Conservation (phyloP, 2,888 invertebrate species). For the Phaonia tiefii region DNA sequence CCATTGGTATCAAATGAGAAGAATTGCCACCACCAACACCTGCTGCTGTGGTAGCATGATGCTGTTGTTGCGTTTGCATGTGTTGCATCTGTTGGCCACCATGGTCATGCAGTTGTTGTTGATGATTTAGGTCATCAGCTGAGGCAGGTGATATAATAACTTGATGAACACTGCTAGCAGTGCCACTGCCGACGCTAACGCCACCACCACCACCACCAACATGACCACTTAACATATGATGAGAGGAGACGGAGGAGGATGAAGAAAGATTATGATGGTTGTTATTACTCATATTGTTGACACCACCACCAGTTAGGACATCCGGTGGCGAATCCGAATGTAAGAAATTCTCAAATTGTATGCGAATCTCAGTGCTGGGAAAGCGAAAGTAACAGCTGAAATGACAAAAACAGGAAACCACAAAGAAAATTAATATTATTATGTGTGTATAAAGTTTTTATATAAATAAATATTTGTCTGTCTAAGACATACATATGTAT, state of each 20-base stretch:
- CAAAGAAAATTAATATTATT: constrained; percentile 20
- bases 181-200: constrained; percentile 43
- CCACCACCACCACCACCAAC: constrained; percentile 51
- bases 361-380: constrained; percentile 97
- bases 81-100: constrained; percentile 64
- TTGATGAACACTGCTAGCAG: constrained; percentile 71
- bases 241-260: constrained; percentile 63
- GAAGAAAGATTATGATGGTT: constrained; percentile 64
- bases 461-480: too few relatives aligned
- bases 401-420: constrained; percentile 70
- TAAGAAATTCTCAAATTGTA: constrained; percentile 95
- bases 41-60: constrained; percentile 70
- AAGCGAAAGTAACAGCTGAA: constrained; percentile 96
- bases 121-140: constrained; percentile 72
- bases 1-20: constrained; percentile 75
- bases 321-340: constrained; percentile 85
- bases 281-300: constrained; percentile 51
- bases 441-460: too few relatives aligned
- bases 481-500: too few relatives aligned
- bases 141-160: constrained; percentile 75
- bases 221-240: constrained; percentile 54
- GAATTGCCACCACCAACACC: constrained; percentile 61
- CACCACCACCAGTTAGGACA: constrained; percentile 49
- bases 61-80: constrained; percentile 71
- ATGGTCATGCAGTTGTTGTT: constrained; percentile 68